phyloP scores from a whole-genome alignment of 2,113 vertebrate genomes.

The Corythaeola cristata region DNA sequence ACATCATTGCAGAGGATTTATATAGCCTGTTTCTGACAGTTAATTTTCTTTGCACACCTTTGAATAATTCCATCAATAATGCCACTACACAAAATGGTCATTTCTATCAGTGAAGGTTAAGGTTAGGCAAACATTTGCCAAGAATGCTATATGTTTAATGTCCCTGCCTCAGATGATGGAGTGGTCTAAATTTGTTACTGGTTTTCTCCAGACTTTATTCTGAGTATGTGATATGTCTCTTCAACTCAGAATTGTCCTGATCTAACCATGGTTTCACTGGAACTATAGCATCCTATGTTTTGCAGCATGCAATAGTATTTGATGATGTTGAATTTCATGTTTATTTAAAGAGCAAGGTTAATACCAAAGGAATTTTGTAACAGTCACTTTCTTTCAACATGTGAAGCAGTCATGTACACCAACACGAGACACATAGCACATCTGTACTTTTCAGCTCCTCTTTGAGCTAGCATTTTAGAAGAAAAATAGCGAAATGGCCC shows the following conservation, averaged over 20 bases:
- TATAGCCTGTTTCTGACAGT: not conserved
- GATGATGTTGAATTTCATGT: not conserved
- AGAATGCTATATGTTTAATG: not conserved
- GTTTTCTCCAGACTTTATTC: not conserved
- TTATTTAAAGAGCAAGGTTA: slow-evolving; percentile 28
- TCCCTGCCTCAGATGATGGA: not conserved
- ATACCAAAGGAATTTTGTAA: not conserved
- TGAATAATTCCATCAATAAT: not conserved
- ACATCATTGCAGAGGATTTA: not conserved
- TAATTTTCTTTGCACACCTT: not conserved
- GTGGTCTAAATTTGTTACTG: not conserved
- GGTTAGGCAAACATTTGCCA: not conserved
- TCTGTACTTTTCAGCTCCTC: not conserved
- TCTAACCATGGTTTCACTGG: not conserved
- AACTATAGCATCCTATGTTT: not conserved
- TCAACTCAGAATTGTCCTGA: not conserved
- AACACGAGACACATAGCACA: not conserved
- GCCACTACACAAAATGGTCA: not conserved
- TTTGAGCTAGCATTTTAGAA: slow-evolving; percentile 19
- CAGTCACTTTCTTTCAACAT: not conserved
- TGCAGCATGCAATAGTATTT: slow-evolving; percentile 19
- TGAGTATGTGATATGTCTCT: not conserved
- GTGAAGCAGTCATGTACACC: not conserved
- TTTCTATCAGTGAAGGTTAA: not conserved
- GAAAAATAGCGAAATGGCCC: slow-evolving; percentile 46